These are phyloP conservation scores for Syritta pipiens DNA, from an alignment of 2,888 invertebrate genomes.

Conservation along the genomic window DNA sequence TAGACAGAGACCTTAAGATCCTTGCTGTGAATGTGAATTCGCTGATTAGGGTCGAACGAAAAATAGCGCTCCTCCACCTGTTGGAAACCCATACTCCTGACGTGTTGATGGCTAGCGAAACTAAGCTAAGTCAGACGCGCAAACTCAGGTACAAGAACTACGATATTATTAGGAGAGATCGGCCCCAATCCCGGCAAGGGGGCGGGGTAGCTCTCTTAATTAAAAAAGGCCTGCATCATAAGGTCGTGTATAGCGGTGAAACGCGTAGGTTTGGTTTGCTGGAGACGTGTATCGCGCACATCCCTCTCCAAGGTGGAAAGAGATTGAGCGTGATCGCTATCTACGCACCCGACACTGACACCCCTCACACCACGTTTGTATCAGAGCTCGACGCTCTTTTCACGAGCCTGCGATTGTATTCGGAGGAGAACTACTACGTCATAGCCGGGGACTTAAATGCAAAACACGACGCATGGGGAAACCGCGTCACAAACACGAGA, in stretches of 20 bases:
- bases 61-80: slow-evolving; percentile 1
- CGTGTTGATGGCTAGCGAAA: slow-evolving; percentile 18
- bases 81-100: slow-evolving; percentile 10
- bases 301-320: neutral
- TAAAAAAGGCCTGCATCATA: neutral
- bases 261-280: neutral
- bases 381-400: slow-evolving; percentile 16
- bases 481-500: neutral
- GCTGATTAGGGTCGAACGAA: slow-evolving; percentile 8
- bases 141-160: slow-evolving; percentile 5
- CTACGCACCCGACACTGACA: neutral
- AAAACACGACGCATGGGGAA: slow-evolving; percentile 10
- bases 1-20: neutral
- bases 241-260: slow-evolving; percentile 5
- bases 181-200: neutral
- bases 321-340: neutral
- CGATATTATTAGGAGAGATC: slow-evolving; percentile 1
- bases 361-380: neutral
- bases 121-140: slow-evolving; percentile 10
- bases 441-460: slow-evolving; percentile 20
- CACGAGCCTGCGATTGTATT: neutral
- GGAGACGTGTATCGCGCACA: neutral
- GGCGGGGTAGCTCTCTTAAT: neutral
- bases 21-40: slow-evolving; percentile 14
- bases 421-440: neutral